Base-by-base conservation (phyloP, 2,797 vertebrate genomes). In the Tolypeutes matacus region DNA sequence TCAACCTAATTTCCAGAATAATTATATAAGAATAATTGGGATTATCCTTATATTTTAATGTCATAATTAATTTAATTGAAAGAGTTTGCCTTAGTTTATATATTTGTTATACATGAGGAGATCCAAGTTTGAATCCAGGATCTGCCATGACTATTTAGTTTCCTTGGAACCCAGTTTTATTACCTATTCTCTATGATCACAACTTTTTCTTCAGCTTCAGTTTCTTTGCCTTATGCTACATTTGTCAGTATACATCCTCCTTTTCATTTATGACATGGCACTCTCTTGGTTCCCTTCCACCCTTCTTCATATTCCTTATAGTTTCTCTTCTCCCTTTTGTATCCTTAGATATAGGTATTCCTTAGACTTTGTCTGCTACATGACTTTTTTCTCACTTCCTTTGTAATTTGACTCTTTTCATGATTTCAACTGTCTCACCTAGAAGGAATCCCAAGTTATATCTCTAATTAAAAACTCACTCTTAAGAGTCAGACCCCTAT, bases 11-110 rank as follows among this genome's bases (percentile, higher is more conserved):
- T 46, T 53, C 25, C 7, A 51, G 3, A 84, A 67, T 77, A 93
- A 31, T 34, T 67, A 84, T 76, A 14, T 76, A 69, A 91, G 23
- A 85, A 78, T 77, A 85, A 93, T 13, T 90, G 25, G 29, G 27
- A 84, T 80, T 89, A 87, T 83, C 58, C 36, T 92, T 84, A 14
- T 62, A 62, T 80, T 91, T 93, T 62, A 88, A 39, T 75, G 15
- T 75, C 64, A 86, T 62, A 69, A 88, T 92, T 62, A 69, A 88
- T 92, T 92, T 49, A 58, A 21, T 75, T 92, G 56, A 96, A 94
- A 83, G 88, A 62, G n/a, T 81, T 3, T 85, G 18, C 56, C 78
- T 95, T 91, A 73, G 42, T 53, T 83, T 93, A 75, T 2, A 51
- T 36, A 83, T 25, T 67, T 92, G 23, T 64, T 91, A 86, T 14